Conservation (phyloP, 2,888 invertebrate genomes). For the Troides oblongomaculatus region DNA sequence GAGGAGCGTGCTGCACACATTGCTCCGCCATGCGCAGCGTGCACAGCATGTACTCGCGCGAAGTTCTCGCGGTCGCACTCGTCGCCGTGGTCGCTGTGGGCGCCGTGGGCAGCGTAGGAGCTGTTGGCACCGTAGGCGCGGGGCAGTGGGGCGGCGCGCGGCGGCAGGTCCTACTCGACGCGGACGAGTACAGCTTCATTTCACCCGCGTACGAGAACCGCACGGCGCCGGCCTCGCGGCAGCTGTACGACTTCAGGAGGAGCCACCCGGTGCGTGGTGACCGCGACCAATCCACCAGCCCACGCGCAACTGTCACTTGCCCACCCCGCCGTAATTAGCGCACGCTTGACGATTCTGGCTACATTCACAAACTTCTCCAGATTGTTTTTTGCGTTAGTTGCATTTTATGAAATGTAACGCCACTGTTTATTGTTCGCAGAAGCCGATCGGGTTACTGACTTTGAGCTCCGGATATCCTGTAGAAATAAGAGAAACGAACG, state of each 20-base stretch:
- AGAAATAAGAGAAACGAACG: conserved; percentile 83
- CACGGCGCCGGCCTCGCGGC: conserved; percentile 11
- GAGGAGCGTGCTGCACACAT: no score
- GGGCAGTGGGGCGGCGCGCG: no score
- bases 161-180: neutral
- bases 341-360: no score
- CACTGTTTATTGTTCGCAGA: conserved; percentile 55
- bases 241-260: conserved; percentile 22
- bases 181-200: conserved; percentile 1
- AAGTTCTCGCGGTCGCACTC: no score
- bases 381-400: neutral
- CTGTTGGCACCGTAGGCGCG: no score
- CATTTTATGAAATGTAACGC: neutral
- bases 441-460: conserved; percentile 79
- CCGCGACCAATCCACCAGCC: no score
- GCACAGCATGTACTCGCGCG: no score
- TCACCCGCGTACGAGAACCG: conserved; percentile 21
- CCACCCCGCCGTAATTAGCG: no score
- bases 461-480: conserved; percentile 89
- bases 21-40: no score
- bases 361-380: neutral
- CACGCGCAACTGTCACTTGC: neutral
- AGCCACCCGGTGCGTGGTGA: conserved; percentile 11
- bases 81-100: no score
- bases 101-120: no score